Evolutionary conservation across 2,113 vertebrate genomes (phyloP).

Genomic region (Ptilonorhynchus violaceus): DNA sequence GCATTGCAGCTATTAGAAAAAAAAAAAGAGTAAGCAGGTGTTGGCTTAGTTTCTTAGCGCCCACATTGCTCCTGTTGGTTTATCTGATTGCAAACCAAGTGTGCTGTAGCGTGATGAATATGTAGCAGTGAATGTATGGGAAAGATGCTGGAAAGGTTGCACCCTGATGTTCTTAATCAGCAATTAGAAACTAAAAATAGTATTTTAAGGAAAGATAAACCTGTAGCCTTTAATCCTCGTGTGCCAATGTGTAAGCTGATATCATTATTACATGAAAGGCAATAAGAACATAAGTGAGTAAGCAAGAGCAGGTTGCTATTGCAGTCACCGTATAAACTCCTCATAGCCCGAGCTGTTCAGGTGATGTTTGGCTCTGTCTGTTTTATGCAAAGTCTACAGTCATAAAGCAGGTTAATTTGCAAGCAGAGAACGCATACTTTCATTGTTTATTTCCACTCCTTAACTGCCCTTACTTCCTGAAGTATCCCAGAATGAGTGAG

Average conservation of each 20-base stretch:
- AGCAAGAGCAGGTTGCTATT: conserved; percentile 4
- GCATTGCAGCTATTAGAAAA: background rate
- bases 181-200: conserved; percentile 59
- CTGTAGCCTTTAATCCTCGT: conserved; percentile 38
- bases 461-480: background rate
- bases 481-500: background rate
- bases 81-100: conserved; percentile 38
- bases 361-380: background rate
- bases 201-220: conserved; percentile 43
- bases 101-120: background rate
- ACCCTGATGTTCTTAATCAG: conserved; percentile 17
- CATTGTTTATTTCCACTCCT: conserved; percentile 1
- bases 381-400: background rate
- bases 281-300: background rate
- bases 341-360: background rate
- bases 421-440: background rate
- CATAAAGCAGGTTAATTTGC: background rate
- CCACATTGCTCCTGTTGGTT: conserved; percentile 9
- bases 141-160: conserved; percentile 30
- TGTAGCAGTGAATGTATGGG: background rate
- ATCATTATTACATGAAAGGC: conserved; percentile 27
- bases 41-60: background rate
- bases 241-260: conserved; percentile 42
- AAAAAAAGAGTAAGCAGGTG: background rate
- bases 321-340: background rate